These are phyloP conservation scores for Hydra vulgaris DNA, from an alignment of 30 jellyfish, hydroid and myxozoan species.

Conservation along the genomic window DNA sequence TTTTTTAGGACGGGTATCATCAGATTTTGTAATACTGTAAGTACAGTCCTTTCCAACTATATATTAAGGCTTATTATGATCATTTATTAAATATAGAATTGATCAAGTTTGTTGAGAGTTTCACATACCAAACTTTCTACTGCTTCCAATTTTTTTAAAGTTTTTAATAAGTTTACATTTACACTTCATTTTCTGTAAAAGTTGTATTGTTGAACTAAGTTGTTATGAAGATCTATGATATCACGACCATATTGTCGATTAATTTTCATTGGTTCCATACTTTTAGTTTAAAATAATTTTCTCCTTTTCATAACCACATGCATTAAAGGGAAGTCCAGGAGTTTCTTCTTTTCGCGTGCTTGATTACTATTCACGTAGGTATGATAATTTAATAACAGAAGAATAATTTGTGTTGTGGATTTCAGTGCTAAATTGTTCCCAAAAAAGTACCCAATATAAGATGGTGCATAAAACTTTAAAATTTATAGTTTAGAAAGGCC, in stretches of 20 bases:
- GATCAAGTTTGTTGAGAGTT: conserved; percentile 35
- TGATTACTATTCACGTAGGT: conserved; percentile 21
- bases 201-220: not conserved
- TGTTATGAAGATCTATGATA: conserved; percentile 12
- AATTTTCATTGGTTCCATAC: conserved; percentile 26
- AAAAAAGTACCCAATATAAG: conserved; percentile 47
- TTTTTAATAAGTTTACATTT: conserved; percentile 39
- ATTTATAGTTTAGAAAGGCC: conserved; percentile 16
- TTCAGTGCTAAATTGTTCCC: conserved; percentile 56
- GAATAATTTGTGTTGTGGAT: conserved; percentile 28
- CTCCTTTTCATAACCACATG: not conserved
- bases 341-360: conserved; percentile 21
- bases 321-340: not conserved
- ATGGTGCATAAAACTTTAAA: conserved; percentile 15
- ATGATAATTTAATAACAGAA: conserved; percentile 6
- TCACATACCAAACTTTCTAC: conserved; percentile 26
- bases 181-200: conserved; percentile 17
- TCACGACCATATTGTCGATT: conserved; percentile 26
- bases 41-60: conserved; percentile 37
- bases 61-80: conserved; percentile 16
- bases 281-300: conserved; percentile 11
- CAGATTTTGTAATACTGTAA: conserved; percentile 24
- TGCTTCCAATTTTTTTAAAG: no score
- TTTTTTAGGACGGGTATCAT: conserved; percentile 16
- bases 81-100: not conserved